A percentile compares a stretch with the other conserved stretches of the same genome.
Conservation (phyloP, 2,797 vertebrate genomes). For the Tragelaphus eurycerus region DNA sequence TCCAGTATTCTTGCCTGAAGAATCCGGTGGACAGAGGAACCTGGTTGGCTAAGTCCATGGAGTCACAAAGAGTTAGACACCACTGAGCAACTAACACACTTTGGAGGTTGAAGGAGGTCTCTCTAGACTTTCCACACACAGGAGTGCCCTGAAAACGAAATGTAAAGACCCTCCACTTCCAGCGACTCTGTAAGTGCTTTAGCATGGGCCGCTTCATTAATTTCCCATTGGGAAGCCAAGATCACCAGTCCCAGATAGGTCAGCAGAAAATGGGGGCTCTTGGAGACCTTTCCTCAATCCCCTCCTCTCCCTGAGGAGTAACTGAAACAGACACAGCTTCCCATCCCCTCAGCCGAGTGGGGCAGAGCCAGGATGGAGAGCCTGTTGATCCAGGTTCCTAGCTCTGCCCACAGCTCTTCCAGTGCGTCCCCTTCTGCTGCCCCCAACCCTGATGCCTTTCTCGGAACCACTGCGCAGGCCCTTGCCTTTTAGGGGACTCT, state of each 20-base stretch:
- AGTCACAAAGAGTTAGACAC: not conserved
- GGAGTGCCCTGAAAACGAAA: not conserved
- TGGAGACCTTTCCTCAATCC: not conserved
- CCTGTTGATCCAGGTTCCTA: not conserved
- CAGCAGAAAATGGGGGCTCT: not conserved
- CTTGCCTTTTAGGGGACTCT: not conserved
- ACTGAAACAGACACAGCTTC: not conserved
- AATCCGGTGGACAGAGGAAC: not conserved
- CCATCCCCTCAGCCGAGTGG: not conserved
- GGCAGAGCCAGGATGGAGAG: not conserved
- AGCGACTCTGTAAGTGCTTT: not conserved
- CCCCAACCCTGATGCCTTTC: not conserved
- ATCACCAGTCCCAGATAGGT: not conserved
- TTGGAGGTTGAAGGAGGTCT: not conserved
- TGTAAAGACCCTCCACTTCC: not conserved
- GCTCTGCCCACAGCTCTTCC: not conserved
- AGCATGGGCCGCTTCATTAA: not conserved
- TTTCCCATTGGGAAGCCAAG: conserved; percentile 4
- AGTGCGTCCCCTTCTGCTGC: not conserved
- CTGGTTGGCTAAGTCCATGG: not conserved
- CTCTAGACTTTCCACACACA: not conserved
- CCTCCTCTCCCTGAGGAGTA: not conserved
- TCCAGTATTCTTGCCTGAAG: not conserved
- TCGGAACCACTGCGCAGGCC: not conserved
- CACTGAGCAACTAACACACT: not conserved